A percentile compares a stretch with the other conserved stretches of the same genome.
Evolutionary conservation across 2,888 invertebrate genomes (phyloP).

Genomic region (Caenorhabditis parvicauda): DNA sequence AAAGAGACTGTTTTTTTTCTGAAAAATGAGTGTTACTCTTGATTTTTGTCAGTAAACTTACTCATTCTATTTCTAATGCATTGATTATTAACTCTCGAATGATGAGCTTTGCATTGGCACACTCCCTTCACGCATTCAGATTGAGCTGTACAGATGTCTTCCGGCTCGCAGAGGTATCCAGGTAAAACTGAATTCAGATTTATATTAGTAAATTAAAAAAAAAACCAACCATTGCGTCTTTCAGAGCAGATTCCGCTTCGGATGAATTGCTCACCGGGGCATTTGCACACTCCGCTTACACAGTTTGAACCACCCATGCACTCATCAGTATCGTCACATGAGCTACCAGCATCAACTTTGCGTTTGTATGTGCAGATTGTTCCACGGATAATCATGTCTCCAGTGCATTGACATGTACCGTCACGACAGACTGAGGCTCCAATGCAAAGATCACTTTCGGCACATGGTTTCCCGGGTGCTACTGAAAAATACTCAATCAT

Average conservation of each 20-base stretch:
- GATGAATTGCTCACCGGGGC: constrained; percentile 22
- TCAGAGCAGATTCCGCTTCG: constrained; percentile 16
- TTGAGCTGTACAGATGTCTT: constrained; percentile 45
- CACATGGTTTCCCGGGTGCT: constrained; percentile 36
- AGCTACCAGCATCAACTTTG: constrained; percentile 47
- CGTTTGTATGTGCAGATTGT: constrained; percentile 18
- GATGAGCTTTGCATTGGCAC: constrained; percentile 43
- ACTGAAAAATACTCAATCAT: constrained; percentile 16
- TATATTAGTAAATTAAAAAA: background rate
- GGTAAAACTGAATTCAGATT: constrained; percentile 27
- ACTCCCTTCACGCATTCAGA: constrained; percentile 54
- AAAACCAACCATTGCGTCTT: constrained; percentile 19
- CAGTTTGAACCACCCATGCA: constrained; percentile 53
- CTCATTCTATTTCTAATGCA: constrained; percentile 22
- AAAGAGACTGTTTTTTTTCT: background rate
- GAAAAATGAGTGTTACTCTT: background rate
- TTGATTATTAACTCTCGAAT: constrained; percentile 20
- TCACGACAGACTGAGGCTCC: constrained; percentile 53
- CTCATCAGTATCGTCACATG: constrained; percentile 50
- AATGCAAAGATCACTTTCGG: constrained; percentile 30
- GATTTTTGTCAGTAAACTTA: background rate
- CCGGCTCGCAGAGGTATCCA: constrained; percentile 33
- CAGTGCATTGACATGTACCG: constrained; percentile 39
- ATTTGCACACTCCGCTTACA: constrained; percentile 37
- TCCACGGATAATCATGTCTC: constrained; percentile 22